Conservation (phyloP, 2,113 vertebrate species). For the Lepidothrix coronata region DNA sequence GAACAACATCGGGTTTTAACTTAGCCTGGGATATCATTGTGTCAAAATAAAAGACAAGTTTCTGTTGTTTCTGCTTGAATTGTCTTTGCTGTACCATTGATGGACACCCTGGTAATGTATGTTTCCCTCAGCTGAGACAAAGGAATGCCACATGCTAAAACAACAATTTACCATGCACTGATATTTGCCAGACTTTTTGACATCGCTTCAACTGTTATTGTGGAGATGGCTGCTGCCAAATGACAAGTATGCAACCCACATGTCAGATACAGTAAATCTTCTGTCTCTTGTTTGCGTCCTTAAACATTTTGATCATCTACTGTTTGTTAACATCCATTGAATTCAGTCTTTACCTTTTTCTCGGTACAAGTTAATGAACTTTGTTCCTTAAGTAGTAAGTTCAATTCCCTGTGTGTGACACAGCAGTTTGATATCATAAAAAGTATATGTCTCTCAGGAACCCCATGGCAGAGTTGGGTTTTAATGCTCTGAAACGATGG, state of each 20-base stretch:
- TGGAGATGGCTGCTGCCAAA: not conserved
- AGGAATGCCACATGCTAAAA: not conserved
- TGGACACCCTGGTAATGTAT: not conserved
- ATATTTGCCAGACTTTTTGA: not conserved
- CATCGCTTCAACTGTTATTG: not conserved
- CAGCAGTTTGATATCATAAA: not conserved
- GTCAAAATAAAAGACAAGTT: not conserved
- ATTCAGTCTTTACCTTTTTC: not conserved
- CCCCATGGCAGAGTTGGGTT: not conserved
- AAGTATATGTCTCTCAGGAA: not conserved
- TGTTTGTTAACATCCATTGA: not conserved
- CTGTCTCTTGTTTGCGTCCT: not conserved
- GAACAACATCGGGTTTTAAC: constrained; percentile 5
- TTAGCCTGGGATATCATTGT: not conserved
- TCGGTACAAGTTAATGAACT: not conserved
- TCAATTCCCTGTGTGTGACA: not conserved
- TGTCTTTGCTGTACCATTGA: not conserved
- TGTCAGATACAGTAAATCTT: not conserved
- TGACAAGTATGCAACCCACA: not conserved
- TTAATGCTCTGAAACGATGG: not conserved
- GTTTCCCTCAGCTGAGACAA: not conserved
- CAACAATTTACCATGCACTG: not conserved
- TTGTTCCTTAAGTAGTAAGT: not conserved
- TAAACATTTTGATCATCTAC: not conserved
- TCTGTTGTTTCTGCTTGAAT: not conserved